Percentiles rank a stretch among this genome's conserved stretches.
phyloP scores from a whole-genome alignment of 1,140 invertebrate genomes.

The Potamilus streckersoni region DNA sequence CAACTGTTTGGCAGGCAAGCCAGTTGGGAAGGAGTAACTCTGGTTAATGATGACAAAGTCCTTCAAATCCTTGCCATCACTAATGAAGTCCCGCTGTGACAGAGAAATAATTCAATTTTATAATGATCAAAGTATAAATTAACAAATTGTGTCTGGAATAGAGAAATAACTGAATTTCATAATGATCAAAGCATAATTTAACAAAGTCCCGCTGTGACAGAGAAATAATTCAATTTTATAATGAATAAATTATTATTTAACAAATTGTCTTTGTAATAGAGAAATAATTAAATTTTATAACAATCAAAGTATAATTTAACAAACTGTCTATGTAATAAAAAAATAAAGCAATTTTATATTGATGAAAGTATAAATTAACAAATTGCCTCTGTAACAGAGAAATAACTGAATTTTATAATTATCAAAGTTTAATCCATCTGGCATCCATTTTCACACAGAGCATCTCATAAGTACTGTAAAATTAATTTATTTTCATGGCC shows the following conservation, averaged over 20 bases:
- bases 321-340: neutral
- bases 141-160: conserved; percentile 45
- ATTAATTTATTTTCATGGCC: too few species aligned
- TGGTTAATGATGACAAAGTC: conserved; percentile 40
- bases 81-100: conserved; percentile 47
- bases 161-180: too few species aligned
- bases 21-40: conserved; percentile 43
- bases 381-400: conserved; percentile 40
- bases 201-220: neutral
- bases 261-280: neutral
- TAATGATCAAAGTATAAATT: neutral
- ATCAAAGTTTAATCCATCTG: too few species aligned
- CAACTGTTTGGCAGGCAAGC: conserved; percentile 32
- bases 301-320: neutral
- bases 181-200: neutral
- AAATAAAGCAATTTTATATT: neutral
- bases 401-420: too few species aligned
- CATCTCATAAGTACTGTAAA: too few species aligned
- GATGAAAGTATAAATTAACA: conserved; percentile 9
- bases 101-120: neutral
- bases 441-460: too few species aligned
- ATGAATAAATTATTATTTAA: neutral
- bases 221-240: neutral
- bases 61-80: conserved; percentile 23
- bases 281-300: neutral